Percentiles rank a stretch among this genome's conserved stretches.
Evolutionary conservation across 2,797 vertebrate species (phyloP).

Genomic region (Gastrophryne carolinensis): DNA sequence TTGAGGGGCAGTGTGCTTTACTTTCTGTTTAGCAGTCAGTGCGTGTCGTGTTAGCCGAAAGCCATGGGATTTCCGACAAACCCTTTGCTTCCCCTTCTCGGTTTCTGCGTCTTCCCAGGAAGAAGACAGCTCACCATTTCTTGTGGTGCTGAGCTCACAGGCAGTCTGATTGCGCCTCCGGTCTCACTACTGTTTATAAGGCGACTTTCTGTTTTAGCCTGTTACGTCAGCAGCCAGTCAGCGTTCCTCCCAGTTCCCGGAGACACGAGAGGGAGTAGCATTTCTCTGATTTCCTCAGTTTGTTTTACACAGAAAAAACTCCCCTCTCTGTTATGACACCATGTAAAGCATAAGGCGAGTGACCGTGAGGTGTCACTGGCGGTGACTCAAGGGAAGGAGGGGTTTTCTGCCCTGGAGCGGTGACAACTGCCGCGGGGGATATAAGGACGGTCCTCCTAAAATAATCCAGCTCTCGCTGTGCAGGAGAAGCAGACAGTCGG

Average conservation of each 20-base stretch:
- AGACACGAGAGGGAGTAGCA: constrained; percentile 31
- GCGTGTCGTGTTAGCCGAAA: not conserved
- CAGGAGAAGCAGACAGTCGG: too few relatives aligned
- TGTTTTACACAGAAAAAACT: constrained; percentile 36
- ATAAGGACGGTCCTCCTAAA: constrained; percentile 10
- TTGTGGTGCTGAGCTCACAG: not conserved
- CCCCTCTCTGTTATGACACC: constrained; percentile 11
- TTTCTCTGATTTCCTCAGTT: constrained; percentile 41
- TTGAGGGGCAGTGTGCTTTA: too few relatives aligned
- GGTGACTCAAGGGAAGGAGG: not conserved
- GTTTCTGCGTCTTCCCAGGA: not conserved
- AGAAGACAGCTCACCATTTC: not conserved
- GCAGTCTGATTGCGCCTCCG: not conserved
- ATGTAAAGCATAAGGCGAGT: constrained; percentile 5
- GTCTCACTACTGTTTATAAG: constrained; percentile 4
- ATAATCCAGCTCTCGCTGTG: constrained; percentile 11
- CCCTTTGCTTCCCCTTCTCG: not conserved
- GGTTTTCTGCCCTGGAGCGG: not conserved
- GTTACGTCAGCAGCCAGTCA: constrained; percentile 11
- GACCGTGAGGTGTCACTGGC: constrained; percentile 4
- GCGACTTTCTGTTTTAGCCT: constrained; percentile 37
- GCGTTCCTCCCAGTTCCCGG: constrained; percentile 42
- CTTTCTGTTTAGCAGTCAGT: not conserved
- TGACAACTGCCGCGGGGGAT: not conserved
- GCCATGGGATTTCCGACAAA: not conserved